A percentile compares a stretch with the other conserved stretches of the same genome.
Evolutionary conservation across 1,140 invertebrate species (phyloP).

Genomic region (Stratiolaelaps scimitus): DNA sequence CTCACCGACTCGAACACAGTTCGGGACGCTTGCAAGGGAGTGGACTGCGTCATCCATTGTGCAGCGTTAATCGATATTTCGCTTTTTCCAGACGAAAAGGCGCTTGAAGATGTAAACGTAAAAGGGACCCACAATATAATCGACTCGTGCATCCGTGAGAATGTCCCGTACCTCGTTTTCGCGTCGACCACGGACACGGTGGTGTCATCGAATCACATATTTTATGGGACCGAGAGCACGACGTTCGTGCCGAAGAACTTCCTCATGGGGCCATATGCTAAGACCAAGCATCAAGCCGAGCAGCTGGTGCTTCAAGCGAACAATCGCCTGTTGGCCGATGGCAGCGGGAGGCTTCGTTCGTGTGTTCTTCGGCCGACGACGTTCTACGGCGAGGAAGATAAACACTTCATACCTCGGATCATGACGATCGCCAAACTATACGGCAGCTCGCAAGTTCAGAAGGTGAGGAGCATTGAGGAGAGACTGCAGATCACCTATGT

Average conservation of each 20-base stretch:
- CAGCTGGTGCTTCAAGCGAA: conserved; percentile 47
- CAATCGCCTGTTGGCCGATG: conserved; percentile 44
- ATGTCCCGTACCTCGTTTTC: conserved; percentile 48
- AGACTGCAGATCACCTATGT: conserved; percentile 51
- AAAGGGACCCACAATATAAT: conserved; percentile 49
- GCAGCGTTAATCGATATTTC: conserved; percentile 47
- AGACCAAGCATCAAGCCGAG: conserved; percentile 52
- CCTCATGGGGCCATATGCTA: conserved; percentile 51
- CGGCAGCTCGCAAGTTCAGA: conserved; percentile 7
- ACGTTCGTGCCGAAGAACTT: conserved; percentile 44
- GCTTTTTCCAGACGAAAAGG: conserved; percentile 47
- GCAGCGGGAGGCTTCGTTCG: conserved; percentile 45
- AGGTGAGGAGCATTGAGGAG: conserved; percentile 32
- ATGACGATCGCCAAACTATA: conserved; percentile 44
- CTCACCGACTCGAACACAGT: conserved; percentile 36
- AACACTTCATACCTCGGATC: conserved; percentile 47
- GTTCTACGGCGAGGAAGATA: conserved; percentile 55
- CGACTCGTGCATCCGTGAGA: conserved; percentile 46
- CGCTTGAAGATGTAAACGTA: conserved; percentile 50
- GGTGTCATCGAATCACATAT: conserved; percentile 45
- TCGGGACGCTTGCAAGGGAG: conserved; percentile 41
- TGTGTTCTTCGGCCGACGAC: conserved; percentile 50
- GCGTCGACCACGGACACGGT: conserved; percentile 52
- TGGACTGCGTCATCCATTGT: conserved; percentile 51
- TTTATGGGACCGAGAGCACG: conserved; percentile 42